Conservation (phyloP, 2,888 invertebrate genomes). For the Apoderus coryli region DNA sequence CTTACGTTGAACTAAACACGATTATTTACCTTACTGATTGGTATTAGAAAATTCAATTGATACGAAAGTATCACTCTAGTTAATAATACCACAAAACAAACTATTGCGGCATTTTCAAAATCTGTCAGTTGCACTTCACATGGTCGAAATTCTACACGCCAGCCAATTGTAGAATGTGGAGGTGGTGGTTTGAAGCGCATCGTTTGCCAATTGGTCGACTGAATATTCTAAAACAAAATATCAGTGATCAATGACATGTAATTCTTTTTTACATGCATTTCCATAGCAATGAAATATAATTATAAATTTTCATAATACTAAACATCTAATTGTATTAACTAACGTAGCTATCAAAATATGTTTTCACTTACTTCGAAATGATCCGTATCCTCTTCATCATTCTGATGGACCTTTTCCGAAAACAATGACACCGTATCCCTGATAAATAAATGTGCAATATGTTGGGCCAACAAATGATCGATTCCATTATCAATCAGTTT, state of each 20-base stretch:
- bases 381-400: slow-evolving; percentile 87
- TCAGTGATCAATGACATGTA: too few species aligned
- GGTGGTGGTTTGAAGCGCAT: slow-evolving; percentile 99
- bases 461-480: slow-evolving; percentile 84
- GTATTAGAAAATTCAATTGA: slow-evolving; percentile 89
- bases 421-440: slow-evolving; percentile 92
- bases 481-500: slow-evolving; percentile 77
- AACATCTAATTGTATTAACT: background rate
- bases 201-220: slow-evolving; percentile 99
- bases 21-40: slow-evolving; percentile 72
- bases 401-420: slow-evolving; percentile 87
- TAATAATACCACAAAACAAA: slow-evolving; percentile 92
- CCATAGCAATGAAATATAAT: too few species aligned
- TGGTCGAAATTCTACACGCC: slow-evolving; percentile 98
- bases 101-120: slow-evolving; percentile 98
- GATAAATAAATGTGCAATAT: slow-evolving; percentile 96
- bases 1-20: too few species aligned
- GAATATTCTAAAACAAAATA: slow-evolving; percentile 93
- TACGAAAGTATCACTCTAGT: slow-evolving; percentile 95
- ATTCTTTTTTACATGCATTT: too few species aligned
- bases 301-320: background rate
- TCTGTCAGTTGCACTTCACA: slow-evolving; percentile 97
- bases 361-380: slow-evolving; percentile 82
- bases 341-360: slow-evolving; percentile 2
- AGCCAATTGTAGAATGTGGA: slow-evolving; percentile 89